Percentiles rank a stretch among this genome's conserved stretches.
phyloP scores from a whole-genome alignment of 1,140 invertebrate species.

The Drosophila mauritiana region DNA sequence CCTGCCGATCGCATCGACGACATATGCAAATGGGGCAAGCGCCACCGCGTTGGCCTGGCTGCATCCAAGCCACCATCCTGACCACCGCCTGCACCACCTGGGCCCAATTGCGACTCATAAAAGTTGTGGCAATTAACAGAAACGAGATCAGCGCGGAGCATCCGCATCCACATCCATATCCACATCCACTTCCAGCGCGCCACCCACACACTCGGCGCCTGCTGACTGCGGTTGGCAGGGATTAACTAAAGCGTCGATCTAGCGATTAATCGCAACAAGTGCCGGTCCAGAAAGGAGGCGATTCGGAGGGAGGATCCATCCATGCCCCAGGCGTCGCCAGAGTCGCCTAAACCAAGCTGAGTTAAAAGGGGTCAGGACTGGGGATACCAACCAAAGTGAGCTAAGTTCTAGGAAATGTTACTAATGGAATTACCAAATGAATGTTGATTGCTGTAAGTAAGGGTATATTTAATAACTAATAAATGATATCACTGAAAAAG shows the following conservation, averaged over 20 bases:
- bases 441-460: too few relatives aligned
- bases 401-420: background rate
- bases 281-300: slow-evolving; percentile 3
- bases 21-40: slow-evolving; percentile 53
- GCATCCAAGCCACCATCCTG: background rate
- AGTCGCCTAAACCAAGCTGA: background rate
- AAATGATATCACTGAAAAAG: too few relatives aligned
- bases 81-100: slow-evolving; percentile 31
- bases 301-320: background rate
- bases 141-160: slow-evolving; percentile 56
- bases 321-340: slow-evolving; percentile 16
- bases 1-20: slow-evolving; percentile 40
- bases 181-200: slow-evolving; percentile 11
- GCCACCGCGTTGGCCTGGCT: slow-evolving; percentile 29
- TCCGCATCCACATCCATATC: background rate
- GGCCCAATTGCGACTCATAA: slow-evolving; percentile 62
- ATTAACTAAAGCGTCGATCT: slow-evolving; percentile 81
- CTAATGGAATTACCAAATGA: too few relatives aligned
- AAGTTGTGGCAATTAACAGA: slow-evolving; percentile 75
- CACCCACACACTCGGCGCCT: slow-evolving; percentile 69
- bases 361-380: background rate
- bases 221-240: slow-evolving; percentile 45
- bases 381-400: background rate
- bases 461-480: too few relatives aligned
- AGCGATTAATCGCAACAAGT: slow-evolving; percentile 80